A percentile compares a stretch with the other conserved stretches of the same genome.
phyloP scores from a whole-genome alignment of 2,797 vertebrate genomes.

The Okamejei kenojei region DNA sequence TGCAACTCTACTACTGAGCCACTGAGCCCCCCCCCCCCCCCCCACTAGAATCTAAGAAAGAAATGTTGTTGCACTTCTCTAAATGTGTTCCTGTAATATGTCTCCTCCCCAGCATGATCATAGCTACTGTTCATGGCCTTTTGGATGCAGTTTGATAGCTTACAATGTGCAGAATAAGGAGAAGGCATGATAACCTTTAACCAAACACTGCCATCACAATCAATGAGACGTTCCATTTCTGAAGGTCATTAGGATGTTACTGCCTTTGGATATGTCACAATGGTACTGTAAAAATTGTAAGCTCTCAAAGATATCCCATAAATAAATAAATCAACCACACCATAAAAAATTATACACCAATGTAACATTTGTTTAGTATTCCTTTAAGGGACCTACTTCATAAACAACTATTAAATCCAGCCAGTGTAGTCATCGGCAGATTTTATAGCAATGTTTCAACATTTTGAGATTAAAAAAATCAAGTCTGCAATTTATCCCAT shows the following conservation, averaged over 20 bases:
- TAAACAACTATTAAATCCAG: background rate
- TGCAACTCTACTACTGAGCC: no score
- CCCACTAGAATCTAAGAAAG: no score
- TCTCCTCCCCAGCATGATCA: background rate
- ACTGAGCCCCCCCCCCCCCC: no score
- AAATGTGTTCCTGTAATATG: background rate
- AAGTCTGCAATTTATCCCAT: no score
- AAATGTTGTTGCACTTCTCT: background rate
- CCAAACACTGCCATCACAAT: background rate
- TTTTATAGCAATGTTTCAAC: no score
- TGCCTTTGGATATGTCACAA: background rate
- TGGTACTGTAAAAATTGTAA: background rate
- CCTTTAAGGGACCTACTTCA: background rate
- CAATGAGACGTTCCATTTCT: background rate
- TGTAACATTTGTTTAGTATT: background rate
- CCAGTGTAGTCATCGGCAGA: background rate
- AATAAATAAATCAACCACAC: background rate
- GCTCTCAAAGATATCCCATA: background rate
- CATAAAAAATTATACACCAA: background rate
- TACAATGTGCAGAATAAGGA: conserved; percentile 16
- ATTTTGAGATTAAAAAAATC: no score
- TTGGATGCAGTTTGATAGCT: background rate
- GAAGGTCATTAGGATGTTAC: background rate
- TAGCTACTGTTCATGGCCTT: background rate
- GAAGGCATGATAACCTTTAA: no score